A percentile compares a stretch with the other conserved stretches of the same genome.
These are phyloP conservation scores for Notamacropus eugenii DNA, from an alignment of 2,797 vertebrate genomes.

Conservation along the genomic window DNA sequence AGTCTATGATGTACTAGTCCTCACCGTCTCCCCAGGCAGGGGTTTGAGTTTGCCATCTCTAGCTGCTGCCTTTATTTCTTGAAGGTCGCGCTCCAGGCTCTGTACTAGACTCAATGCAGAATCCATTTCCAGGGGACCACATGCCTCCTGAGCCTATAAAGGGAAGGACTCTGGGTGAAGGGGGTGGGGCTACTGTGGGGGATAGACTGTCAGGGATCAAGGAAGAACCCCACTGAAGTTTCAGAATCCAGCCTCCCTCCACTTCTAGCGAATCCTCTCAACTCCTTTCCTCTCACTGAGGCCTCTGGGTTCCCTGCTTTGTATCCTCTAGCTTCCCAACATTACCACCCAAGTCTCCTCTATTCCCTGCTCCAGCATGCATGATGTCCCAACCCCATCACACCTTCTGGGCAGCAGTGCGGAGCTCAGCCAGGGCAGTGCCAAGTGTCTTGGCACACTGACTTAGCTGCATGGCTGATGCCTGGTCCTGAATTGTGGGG, in stretches of 20 bases:
- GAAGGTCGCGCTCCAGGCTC: slow-evolving; percentile 94
- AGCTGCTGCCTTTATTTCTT: slow-evolving; percentile 94
- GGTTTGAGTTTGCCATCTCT: slow-evolving; percentile 93
- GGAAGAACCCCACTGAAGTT: neutral
- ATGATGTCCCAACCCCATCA: neutral
- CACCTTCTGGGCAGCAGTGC: slow-evolving; percentile 96
- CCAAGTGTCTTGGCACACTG: slow-evolving; percentile 97
- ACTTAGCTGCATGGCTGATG: slow-evolving; percentile 98
- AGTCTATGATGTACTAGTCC: slow-evolving; percentile 33
- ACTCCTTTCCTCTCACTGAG: neutral
- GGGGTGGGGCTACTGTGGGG: neutral
- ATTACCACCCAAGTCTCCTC: neutral
- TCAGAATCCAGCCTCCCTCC: fast-evolving
- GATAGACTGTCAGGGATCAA: neutral
- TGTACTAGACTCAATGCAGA: slow-evolving; percentile 93
- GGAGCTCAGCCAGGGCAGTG: slow-evolving; percentile 92
- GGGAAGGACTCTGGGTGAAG: neutral
- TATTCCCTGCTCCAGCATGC: neutral
- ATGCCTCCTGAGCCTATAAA: slow-evolving; percentile 94
- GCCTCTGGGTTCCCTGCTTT: neutral
- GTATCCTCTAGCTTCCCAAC: neutral
- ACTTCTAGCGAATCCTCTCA: neutral
- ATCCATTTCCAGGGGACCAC: slow-evolving; percentile 96
- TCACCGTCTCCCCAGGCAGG: slow-evolving; percentile 95
- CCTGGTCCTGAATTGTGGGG: slow-evolving; percentile 95